Evolutionary conservation across 2,888 invertebrate species (phyloP).

Genomic region (Vanessa cardui): DNA sequence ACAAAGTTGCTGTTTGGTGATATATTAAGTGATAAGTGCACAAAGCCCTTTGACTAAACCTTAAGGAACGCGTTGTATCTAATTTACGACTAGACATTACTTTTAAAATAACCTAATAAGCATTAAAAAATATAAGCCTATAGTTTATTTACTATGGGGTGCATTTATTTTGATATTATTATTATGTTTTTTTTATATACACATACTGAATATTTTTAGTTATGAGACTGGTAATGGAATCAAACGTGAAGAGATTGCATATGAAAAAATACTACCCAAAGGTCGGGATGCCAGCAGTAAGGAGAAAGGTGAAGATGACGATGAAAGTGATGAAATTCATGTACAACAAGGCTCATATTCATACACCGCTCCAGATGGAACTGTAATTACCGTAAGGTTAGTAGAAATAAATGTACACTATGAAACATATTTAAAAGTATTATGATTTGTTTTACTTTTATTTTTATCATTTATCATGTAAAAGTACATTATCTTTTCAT

Average conservation of each 20-base stretch:
- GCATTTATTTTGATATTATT: too few species aligned
- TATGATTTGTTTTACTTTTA: too few species aligned
- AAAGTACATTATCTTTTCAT: too few species aligned
- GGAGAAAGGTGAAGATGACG: conserved; percentile 82
- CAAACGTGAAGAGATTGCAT: conserved; percentile 88
- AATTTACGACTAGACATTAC: too few species aligned
- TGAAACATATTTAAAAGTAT: neutral
- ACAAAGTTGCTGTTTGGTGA: too few species aligned
- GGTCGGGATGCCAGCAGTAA: conserved; percentile 69
- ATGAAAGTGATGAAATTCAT: conserved; percentile 80
- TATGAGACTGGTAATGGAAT: conserved; percentile 92
- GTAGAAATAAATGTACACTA: neutral
- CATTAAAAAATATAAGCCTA: too few species aligned
- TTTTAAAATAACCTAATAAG: too few species aligned
- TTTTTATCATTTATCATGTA: too few species aligned
- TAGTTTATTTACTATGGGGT: too few species aligned
- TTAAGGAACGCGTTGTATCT: too few species aligned
- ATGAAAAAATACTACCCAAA: conserved; percentile 84
- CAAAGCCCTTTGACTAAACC: too few species aligned
- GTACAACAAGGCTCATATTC: conserved; percentile 87
- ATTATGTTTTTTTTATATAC: neutral
- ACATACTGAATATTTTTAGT: conserved; percentile 60
- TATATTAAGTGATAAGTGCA: too few species aligned
- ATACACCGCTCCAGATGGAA: conserved; percentile 88
- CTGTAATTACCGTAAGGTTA: conserved; percentile 84